Evolutionary conservation across 2,113 vertebrate species (phyloP).

Genomic region (Coracopsis vasa): DNA sequence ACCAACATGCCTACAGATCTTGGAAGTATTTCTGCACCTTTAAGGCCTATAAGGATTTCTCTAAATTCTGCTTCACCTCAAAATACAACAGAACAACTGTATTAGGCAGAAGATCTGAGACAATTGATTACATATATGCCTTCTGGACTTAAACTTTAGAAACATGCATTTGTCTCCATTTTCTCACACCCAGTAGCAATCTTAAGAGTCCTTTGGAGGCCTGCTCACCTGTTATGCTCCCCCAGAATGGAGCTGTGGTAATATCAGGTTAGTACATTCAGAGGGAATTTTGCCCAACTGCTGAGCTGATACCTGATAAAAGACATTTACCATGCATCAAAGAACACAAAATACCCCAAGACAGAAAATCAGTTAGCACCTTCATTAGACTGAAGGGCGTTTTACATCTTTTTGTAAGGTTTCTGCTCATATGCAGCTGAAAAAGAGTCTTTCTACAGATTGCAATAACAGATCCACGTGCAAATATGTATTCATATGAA

Average conservation of each 20-base stretch:
- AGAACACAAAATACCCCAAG: neutral
- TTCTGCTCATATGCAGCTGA: neutral
- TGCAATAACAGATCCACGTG: neutral
- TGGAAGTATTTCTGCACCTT: neutral
- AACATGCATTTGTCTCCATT: neutral
- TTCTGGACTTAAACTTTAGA: neutral
- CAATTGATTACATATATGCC: neutral
- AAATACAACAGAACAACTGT: neutral
- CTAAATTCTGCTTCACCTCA: neutral
- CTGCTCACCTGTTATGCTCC: neutral
- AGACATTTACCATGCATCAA: neutral
- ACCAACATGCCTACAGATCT: neutral
- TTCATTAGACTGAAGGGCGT: neutral
- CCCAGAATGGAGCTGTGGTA: neutral
- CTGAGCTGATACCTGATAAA: neutral
- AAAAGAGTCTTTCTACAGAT: neutral
- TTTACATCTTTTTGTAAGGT: neutral
- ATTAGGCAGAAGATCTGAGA: neutral
- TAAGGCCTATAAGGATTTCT: neutral
- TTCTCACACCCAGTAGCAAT: neutral
- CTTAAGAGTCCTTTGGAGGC: neutral
- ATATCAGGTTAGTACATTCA: neutral
- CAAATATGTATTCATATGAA: neutral
- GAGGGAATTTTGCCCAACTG: neutral
- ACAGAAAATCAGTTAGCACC: neutral